phyloP scores from a whole-genome alignment of 2,888 invertebrate genomes.

The Scaptomyza cyrtandrae region DNA sequence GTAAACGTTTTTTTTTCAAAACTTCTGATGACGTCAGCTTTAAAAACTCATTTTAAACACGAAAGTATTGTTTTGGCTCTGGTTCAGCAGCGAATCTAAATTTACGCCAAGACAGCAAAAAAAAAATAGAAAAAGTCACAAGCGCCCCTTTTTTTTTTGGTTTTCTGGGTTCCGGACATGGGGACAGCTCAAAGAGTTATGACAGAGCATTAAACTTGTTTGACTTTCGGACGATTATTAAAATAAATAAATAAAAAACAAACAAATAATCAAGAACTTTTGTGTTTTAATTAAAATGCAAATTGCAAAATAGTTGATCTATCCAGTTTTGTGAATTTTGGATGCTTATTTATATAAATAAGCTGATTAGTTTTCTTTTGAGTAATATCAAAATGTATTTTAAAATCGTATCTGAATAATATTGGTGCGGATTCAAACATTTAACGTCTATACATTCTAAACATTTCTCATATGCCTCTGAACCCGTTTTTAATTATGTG shows the following conservation, averaged over 20 bases:
- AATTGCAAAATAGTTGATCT: constrained; percentile 59
- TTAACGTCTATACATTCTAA: constrained; percentile 21
- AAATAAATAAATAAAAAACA: constrained; percentile 21
- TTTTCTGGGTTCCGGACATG: constrained; percentile 47
- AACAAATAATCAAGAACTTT: constrained; percentile 49
- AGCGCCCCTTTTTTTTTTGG: constrained; percentile 57
- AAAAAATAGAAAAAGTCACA: constrained; percentile 33
- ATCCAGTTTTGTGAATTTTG: constrained; percentile 55
- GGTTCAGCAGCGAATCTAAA: constrained; percentile 44
- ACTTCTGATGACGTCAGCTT: constrained; percentile 73
- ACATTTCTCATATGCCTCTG: constrained; percentile 20
- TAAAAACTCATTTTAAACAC: constrained; percentile 48
- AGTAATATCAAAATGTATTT: constrained; percentile 33
- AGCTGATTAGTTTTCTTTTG: constrained; percentile 37
- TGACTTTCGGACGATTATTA: constrained; percentile 46
- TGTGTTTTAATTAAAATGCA: constrained; percentile 44
- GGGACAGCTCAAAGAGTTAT: constrained; percentile 32
- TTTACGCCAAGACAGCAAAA: constrained; percentile 49
- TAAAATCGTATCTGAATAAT: constrained; percentile 63
- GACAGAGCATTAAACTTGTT: constrained; percentile 67
- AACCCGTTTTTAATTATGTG: constrained; percentile 69
- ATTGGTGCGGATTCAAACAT: constrained; percentile 52
- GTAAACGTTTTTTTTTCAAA: constrained; percentile 45
- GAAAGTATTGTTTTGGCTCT: constrained; percentile 38
- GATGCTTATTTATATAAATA: constrained; percentile 14